These are phyloP conservation scores for Olivierus martensii DNA, from an alignment of 1,140 invertebrate species.

Conservation along the genomic window DNA sequence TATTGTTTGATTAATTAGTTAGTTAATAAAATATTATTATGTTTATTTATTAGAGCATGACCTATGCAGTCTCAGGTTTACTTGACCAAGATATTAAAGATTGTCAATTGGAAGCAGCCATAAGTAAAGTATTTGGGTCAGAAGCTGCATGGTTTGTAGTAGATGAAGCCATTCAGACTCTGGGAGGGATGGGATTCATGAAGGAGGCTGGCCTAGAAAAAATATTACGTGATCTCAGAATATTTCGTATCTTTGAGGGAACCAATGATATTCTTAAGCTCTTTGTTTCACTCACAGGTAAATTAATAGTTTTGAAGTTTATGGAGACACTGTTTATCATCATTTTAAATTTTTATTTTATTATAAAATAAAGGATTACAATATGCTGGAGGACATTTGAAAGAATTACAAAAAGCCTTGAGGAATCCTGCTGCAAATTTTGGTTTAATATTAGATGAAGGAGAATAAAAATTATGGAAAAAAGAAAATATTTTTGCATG, in stretches of 20 bases:
- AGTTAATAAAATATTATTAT: no score
- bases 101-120: constrained; percentile 83
- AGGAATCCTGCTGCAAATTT: constrained; percentile 36
- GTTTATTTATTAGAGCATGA: constrained; percentile 67
- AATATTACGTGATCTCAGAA: constrained; percentile 83
- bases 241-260: constrained; percentile 99
- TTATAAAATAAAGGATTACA: constrained; percentile 26
- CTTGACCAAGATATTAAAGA: constrained; percentile 45
- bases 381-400: constrained; percentile 36
- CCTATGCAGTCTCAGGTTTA: constrained; percentile 69
- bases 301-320: no score
- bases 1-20: no score
- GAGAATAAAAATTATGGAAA: no score
- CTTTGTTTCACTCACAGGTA: constrained; percentile 90
- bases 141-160: constrained; percentile 83
- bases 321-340: no score
- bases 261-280: constrained; percentile 96
- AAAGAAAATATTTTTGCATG: no score
- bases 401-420: constrained; percentile 36
- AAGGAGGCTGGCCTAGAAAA: constrained; percentile 77
- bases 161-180: constrained; percentile 93
- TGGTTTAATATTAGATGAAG: constrained; percentile 53
- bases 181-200: constrained; percentile 95
- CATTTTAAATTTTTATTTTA: no score
- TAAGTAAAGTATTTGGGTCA: constrained; percentile 88